Conservation (phyloP, 2,888 invertebrate genomes). For the Acleris sparsana region DNA sequence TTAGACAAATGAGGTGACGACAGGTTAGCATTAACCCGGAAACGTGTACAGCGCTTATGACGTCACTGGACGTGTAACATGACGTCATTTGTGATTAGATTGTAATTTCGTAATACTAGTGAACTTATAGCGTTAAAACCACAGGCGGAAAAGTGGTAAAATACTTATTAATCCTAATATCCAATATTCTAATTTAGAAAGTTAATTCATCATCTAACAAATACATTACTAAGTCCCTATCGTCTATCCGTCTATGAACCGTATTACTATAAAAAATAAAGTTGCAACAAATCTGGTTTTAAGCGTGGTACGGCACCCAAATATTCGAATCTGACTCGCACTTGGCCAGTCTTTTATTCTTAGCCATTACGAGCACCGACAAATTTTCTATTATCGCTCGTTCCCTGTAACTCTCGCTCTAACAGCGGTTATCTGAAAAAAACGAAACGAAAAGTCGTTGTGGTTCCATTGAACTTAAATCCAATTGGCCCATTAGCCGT, state of each 20-base stretch:
- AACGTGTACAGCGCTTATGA: constrained; percentile 1
- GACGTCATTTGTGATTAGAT: neutral
- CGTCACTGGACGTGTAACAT: constrained; percentile 19
- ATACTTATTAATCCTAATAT: too few relatives aligned
- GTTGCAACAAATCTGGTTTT: too few relatives aligned
- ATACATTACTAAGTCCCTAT: too few relatives aligned
- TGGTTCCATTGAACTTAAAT: constrained; percentile 56
- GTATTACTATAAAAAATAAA: too few relatives aligned
- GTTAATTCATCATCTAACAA: too few relatives aligned
- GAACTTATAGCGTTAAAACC: too few relatives aligned
- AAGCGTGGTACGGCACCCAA: too few relatives aligned
- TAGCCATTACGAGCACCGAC: constrained; percentile 8
- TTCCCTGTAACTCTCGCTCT: constrained; percentile 1
- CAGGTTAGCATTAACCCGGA: constrained; percentile 3
- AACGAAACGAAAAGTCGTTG: constrained; percentile 47
- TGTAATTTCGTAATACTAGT: neutral
- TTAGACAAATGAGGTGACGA: constrained; percentile 25
- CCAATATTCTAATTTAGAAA: too few relatives aligned
- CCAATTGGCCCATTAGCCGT: constrained; percentile 64
- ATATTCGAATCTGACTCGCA: too few relatives aligned
- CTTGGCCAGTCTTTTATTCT: too few relatives aligned
- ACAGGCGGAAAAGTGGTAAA: too few relatives aligned
- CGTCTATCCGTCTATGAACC: too few relatives aligned
- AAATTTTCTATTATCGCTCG: neutral
- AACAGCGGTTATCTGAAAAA: constrained; percentile 25